Percentiles rank a stretch among this genome's conserved stretches.
These are phyloP conservation scores for Menidia beryllina DNA, from an alignment of 2,113 vertebrate genomes.

Conservation along the genomic window DNA sequence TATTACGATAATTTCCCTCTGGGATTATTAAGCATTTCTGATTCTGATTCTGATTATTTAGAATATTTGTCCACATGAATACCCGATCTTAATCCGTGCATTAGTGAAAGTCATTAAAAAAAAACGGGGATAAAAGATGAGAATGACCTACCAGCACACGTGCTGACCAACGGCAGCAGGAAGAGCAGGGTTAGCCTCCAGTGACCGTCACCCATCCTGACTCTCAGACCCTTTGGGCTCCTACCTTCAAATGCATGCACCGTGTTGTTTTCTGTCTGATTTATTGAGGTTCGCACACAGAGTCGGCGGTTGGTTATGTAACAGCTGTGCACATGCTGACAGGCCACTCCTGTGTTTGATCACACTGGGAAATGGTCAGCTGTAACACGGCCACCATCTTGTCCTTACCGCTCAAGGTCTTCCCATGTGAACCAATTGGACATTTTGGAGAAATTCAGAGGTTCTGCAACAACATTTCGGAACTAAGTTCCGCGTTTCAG, in stretches of 20 bases:
- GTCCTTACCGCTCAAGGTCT: constrained; percentile 4
- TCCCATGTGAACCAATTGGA: neutral
- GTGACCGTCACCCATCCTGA: constrained; percentile 40
- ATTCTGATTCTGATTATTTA: no score
- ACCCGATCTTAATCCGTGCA: no score
- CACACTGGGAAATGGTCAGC: constrained; percentile 65
- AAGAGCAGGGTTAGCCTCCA: constrained; percentile 42
- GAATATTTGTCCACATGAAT: no score
- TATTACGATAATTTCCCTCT: no score
- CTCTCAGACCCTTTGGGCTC: neutral
- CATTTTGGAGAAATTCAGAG: constrained; percentile 37
- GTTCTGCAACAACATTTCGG: constrained; percentile 41
- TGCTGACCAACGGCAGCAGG: constrained; percentile 30
- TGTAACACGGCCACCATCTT: constrained; percentile 9
- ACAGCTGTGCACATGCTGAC: constrained; percentile 30
- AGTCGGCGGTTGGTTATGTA: constrained; percentile 39
- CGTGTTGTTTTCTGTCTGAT: neutral
- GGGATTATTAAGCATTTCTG: no score
- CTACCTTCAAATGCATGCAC: neutral
- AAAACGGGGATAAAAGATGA: neutral
- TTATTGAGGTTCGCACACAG: constrained; percentile 30
- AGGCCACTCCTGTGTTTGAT: constrained; percentile 2
- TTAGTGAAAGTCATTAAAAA: constrained; percentile 2
- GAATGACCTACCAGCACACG: constrained; percentile 57
- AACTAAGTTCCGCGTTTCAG: neutral